Evolutionary conservation across 64 coral and sea anemone species (phyloP).

Genomic region (Montipora sp.): DNA sequence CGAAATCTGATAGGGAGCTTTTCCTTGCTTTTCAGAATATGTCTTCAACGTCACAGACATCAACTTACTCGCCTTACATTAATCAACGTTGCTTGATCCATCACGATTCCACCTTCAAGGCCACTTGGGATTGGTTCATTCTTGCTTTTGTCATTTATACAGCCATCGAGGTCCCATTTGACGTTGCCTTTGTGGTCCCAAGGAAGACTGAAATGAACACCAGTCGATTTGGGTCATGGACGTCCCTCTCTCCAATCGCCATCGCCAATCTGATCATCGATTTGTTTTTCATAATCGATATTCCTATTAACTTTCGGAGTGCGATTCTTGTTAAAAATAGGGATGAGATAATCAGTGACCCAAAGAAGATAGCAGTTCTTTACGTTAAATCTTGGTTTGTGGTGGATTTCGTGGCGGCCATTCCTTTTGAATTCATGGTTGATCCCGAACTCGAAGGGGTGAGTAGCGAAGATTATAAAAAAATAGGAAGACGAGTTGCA

Average conservation of each 20-base stretch:
- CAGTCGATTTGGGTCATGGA: conserved; percentile 31
- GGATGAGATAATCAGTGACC: conserved; percentile 68
- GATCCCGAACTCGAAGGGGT: conserved; percentile 66
- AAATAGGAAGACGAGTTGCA: too few species aligned
- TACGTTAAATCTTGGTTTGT: conserved; percentile 93
- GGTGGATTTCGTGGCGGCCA: conserved; percentile 86
- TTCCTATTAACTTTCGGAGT: conserved; percentile 92
- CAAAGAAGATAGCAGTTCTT: conserved; percentile 78
- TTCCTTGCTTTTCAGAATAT: background rate
- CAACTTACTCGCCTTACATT: background rate
- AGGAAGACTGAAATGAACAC: background rate
- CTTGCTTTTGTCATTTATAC: conserved; percentile 82
- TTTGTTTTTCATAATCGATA: conserved; percentile 87
- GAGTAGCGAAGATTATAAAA: background rate
- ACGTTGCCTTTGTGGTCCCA: conserved; percentile 72
- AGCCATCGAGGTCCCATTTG: conserved; percentile 88
- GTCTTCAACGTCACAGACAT: background rate
- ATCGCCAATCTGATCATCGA: conserved; percentile 81
- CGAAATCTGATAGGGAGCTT: too few species aligned
- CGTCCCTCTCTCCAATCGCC: conserved; percentile 14
- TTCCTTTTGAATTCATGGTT: conserved; percentile 93
- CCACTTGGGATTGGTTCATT: conserved; percentile 87
- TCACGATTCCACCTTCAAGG: conserved; percentile 87
- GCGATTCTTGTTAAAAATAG: conserved; percentile 63
- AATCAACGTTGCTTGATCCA: conserved; percentile 51